Evolutionary conservation across 2,888 invertebrate species (phyloP).

Genomic region (Lordiphosa fenestrarum): DNA sequence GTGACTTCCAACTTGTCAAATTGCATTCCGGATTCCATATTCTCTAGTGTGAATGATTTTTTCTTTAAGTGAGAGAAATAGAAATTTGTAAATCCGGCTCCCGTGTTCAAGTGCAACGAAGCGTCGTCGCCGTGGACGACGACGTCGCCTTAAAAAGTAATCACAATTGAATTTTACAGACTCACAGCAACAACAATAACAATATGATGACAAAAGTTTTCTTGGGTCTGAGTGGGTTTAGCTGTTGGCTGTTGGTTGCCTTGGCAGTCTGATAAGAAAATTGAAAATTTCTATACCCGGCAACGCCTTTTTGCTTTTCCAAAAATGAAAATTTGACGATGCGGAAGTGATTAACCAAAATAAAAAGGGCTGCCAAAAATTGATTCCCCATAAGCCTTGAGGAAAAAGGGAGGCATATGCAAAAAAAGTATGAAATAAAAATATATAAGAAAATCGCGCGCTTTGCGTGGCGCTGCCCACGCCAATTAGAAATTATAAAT

Average conservation of each 20-base stretch:
- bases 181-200: constrained; percentile 10
- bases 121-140: constrained; percentile 34
- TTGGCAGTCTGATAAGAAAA: constrained; percentile 34
- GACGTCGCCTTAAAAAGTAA: constrained; percentile 52
- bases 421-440: not conserved
- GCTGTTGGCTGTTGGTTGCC: constrained; percentile 7
- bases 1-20: too few species aligned
- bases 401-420: constrained; percentile 1
- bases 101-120: constrained; percentile 58
- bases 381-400: constrained; percentile 5
- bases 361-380: constrained; percentile 49
- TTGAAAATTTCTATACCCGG: constrained; percentile 5
- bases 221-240: not conserved
- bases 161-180: constrained; percentile 59
- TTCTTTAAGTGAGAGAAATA: constrained; percentile 1
- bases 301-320: constrained; percentile 40
- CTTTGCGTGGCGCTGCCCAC: constrained; percentile 47
- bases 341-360: constrained; percentile 55
- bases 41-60: too few species aligned
- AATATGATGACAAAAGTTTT: constrained; percentile 13
- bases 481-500: constrained; percentile 67
- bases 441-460: constrained; percentile 27
- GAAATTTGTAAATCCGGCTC: constrained; percentile 43
- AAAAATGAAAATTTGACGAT: constrained; percentile 30
- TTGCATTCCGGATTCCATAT: too few species aligned